A percentile compares a stretch with the other conserved stretches of the same genome.
Conservation (phyloP, 2,797 vertebrate species). For the Cossypha dichroa region DNA sequence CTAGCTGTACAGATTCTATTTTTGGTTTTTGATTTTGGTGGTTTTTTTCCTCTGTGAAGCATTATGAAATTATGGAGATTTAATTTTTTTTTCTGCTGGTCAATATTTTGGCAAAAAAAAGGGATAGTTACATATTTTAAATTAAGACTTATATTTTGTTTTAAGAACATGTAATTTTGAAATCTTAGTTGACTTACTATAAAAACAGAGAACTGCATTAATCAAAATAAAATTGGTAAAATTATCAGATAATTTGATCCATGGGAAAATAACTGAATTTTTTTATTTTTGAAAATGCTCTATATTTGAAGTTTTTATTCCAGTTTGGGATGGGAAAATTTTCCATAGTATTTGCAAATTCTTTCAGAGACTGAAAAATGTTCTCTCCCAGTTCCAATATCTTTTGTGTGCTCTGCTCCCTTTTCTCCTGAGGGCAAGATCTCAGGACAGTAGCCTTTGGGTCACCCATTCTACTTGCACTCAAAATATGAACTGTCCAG, state of each 20-base stretch:
- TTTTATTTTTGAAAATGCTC: background rate
- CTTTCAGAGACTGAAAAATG: background rate
- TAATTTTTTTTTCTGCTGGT: background rate
- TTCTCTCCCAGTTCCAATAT: background rate
- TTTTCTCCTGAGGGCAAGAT: background rate
- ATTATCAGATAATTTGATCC: background rate
- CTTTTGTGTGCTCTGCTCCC: fast-evolving
- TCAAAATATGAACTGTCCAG: background rate
- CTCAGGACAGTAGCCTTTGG: background rate
- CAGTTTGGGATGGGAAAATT: background rate
- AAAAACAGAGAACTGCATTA: background rate
- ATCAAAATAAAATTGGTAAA: background rate
- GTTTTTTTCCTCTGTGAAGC: background rate
- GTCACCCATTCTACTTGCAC: background rate
- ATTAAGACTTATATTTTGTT: background rate
- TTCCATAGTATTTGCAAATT: background rate
- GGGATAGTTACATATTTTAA: background rate
- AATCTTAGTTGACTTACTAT: background rate
- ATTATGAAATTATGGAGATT: background rate
- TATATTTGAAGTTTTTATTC: background rate
- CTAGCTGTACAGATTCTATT: background rate
- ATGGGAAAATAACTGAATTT: background rate
- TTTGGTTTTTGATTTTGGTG: background rate
- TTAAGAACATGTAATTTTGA: background rate
- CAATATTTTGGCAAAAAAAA: background rate